Evolutionary conservation across 2,888 invertebrate genomes (phyloP).

Genomic region (Eubasilissa splendida): DNA sequence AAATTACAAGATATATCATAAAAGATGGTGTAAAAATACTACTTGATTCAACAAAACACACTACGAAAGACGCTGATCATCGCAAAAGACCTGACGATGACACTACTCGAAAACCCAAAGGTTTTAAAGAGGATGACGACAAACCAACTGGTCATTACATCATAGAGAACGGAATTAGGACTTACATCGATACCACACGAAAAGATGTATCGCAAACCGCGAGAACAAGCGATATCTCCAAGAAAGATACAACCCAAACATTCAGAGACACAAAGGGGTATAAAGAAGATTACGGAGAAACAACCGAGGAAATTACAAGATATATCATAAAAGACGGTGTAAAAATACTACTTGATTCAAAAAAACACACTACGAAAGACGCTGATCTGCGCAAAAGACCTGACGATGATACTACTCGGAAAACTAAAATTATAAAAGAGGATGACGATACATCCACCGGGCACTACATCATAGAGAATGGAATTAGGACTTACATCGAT

Average conservation of each 20-base stretch:
- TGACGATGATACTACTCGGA: neutral
- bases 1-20: slow-evolving; percentile 37
- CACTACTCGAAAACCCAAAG: neutral
- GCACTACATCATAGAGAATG: slow-evolving; percentile 56
- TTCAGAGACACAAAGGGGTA: neutral
- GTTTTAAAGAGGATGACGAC: neutral
- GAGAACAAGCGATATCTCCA: no score
- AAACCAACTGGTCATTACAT: slow-evolving; percentile 30
- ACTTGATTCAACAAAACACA: slow-evolving; percentile 37
- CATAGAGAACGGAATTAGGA: slow-evolving; percentile 51
- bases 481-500: slow-evolving; percentile 37
- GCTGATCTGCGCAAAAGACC: neutral
- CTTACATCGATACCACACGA: neutral
- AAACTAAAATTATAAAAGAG: neutral
- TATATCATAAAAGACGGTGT: slow-evolving; percentile 53
- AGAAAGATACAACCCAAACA: slow-evolving; percentile 6
- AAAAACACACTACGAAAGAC: slow-evolving; percentile 18
- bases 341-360: slow-evolving; percentile 41
- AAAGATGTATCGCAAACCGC: no score
- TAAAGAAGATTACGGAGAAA: neutral
- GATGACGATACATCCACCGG: slow-evolving; percentile 33
- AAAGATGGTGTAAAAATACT: slow-evolving; percentile 49
- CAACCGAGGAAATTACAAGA: slow-evolving; percentile 32
- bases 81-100: no score
- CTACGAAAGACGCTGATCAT: neutral